Evolutionary conservation across 2,113 vertebrate genomes (phyloP).

Genomic region (Pluvianellus socialis): DNA sequence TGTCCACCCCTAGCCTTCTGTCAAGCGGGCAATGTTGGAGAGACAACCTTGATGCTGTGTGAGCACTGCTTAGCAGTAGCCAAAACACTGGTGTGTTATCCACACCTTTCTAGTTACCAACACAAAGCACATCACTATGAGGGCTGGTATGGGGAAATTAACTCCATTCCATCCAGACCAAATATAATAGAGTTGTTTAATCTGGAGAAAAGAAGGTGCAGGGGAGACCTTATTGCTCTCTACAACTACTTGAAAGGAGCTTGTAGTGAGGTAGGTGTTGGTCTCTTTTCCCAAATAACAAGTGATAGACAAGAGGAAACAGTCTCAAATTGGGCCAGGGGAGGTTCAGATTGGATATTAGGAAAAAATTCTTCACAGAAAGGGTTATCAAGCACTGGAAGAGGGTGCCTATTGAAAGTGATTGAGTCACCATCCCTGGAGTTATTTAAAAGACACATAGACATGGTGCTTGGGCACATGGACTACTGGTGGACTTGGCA

Average conservation of each 20-base stretch:
- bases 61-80: not conserved
- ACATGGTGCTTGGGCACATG: not conserved
- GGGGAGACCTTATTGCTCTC: not conserved
- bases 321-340: not conserved
- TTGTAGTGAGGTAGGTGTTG: not conserved
- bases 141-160: not conserved
- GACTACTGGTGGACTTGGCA: not conserved
- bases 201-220: not conserved
- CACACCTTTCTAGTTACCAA: not conserved
- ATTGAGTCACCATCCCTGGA: not conserved
- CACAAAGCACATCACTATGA: not conserved
- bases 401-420: not conserved
- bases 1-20: not conserved
- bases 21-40: not conserved
- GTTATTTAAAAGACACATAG: not conserved
- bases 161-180: not conserved
- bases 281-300: not conserved
- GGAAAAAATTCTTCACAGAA: not conserved
- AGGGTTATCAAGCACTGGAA: not conserved
- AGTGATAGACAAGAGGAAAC: not conserved
- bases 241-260: not conserved
- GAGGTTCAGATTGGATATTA: not conserved
- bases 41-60: not conserved
- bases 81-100: not conserved
- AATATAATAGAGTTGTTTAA: not conserved